Evolutionary conservation across 2,113 vertebrate species (phyloP).

Genomic region (Talpa occidentalis): DNA sequence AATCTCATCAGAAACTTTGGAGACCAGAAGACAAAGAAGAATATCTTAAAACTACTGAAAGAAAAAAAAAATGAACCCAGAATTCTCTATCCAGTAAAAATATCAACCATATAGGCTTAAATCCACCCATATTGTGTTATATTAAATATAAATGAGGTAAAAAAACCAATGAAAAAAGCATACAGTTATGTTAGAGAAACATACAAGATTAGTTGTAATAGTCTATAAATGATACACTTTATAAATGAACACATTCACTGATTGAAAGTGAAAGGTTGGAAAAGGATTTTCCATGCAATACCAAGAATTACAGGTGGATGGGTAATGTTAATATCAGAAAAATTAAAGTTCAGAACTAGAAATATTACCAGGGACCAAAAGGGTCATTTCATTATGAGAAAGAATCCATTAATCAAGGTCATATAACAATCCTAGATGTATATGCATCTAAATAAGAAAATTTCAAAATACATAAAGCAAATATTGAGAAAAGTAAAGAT

Average conservation of each 20-base stretch:
- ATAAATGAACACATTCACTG: background rate
- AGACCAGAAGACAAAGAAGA: background rate
- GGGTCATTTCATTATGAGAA: background rate
- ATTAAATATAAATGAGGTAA: constrained; percentile 47
- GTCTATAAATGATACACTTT: background rate
- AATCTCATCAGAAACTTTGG: background rate
- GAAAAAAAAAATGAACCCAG: background rate
- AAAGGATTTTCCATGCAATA: background rate
- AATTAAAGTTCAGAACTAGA: constrained; percentile 13
- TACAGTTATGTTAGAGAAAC: background rate
- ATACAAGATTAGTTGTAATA: background rate
- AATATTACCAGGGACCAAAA: background rate
- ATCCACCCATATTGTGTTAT: background rate
- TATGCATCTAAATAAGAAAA: background rate
- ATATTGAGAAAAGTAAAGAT: constrained; percentile 26
- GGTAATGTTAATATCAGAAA: background rate
- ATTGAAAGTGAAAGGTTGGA: background rate
- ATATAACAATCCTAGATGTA: background rate
- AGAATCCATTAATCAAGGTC: background rate
- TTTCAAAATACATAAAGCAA: constrained; percentile 15
- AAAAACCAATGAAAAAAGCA: background rate
- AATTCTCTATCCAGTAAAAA: background rate
- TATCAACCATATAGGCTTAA: background rate
- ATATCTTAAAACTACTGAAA: background rate
- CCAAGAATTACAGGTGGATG: background rate